phyloP scores from a whole-genome alignment of 1,140 invertebrate species.

The Drosophila auraria region DNA sequence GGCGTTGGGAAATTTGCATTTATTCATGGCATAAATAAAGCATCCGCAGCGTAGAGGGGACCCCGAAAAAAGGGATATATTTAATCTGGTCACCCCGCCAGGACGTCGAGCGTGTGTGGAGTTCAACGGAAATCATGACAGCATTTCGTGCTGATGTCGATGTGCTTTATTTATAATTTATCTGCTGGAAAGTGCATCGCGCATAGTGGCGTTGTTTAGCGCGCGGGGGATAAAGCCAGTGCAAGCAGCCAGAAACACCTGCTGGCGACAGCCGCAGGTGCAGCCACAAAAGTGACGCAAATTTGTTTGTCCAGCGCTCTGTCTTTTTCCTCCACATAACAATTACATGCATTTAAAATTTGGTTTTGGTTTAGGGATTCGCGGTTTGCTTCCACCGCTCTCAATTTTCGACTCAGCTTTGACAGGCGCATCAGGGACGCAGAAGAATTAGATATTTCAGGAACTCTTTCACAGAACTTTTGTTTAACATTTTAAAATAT shows the following conservation, averaged over 20 bases:
- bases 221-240: conserved; percentile 1
- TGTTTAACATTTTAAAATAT: not conserved
- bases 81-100: conserved; percentile 33
- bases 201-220: conserved; percentile 8
- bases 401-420: not conserved
- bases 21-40: conserved; percentile 82
- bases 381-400: conserved; percentile 11
- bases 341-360: conserved; percentile 72
- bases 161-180: conserved; percentile 62
- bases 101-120: conserved; percentile 1
- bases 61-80: conserved; percentile 48
- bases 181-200: conserved; percentile 41
- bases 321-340: conserved; percentile 18
- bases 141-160: conserved; percentile 28
- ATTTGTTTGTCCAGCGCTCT: conserved; percentile 50
- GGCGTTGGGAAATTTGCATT: conserved; percentile 77
- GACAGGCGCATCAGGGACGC: conserved; percentile 1
- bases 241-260: conserved; percentile 23
- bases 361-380: conserved; percentile 43
- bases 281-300: conserved; percentile 52
- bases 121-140: conserved; percentile 31
- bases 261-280: conserved; percentile 40
- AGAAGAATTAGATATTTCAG: no score
- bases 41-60: conserved; percentile 5
- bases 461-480: no score